Base-by-base conservation (phyloP, 2,113 vertebrate genomes). In the Xyliphius kryptos region DNA sequence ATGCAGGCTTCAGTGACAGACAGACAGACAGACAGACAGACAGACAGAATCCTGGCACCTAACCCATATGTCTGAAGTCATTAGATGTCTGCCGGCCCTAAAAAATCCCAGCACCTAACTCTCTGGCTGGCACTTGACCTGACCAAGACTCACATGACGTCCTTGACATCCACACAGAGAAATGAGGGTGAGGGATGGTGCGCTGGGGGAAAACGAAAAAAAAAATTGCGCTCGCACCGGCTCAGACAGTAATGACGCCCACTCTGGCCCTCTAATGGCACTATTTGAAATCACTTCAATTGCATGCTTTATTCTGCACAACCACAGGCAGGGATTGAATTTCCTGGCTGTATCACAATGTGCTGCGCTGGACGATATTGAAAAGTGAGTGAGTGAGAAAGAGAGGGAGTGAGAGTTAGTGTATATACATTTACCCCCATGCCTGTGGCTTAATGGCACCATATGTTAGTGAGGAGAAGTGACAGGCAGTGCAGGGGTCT, bases 391-490 rank as follows among this genome's bases (percentile, higher is more conserved):
- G 73, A 72, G 56, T 71, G 26, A n/a, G n/a, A n/a, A n/a, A n/a
- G n/a, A n/a, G n/a, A 32, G 70, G 74, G 78, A 81, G 77, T 70
- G 75, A 80, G 75, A 76, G 70, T 73, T 79, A 82, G 76, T 79
- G 74, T 79, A 79, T 81, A 83, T 84, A 82, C 81, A 81, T 87
- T 84, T 86, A 82, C 81, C 83, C 83, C 81, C 66, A 50, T 68
- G 84, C 85, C 82, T 81, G 77, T 79, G 79, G 81, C 74, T 81
- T 88, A 84, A 88, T 86, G 76, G 80, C 82, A 78, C 81, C 79
- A 86, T 88, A 86, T 87, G 87, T 86, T 85, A 82, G 80, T 81
- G 86, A 85, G 77, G 74, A 79, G 81, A 89, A 82, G 81, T 84
- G 86, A 87, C 85, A 84, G 78, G 80, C 78, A 81, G 81, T 86